Evolutionary conservation across 2,797 vertebrate genomes (phyloP), one percentile per base, ranked within the genome.

Genomic region (Phrynocephalus guinanensis): DNA sequence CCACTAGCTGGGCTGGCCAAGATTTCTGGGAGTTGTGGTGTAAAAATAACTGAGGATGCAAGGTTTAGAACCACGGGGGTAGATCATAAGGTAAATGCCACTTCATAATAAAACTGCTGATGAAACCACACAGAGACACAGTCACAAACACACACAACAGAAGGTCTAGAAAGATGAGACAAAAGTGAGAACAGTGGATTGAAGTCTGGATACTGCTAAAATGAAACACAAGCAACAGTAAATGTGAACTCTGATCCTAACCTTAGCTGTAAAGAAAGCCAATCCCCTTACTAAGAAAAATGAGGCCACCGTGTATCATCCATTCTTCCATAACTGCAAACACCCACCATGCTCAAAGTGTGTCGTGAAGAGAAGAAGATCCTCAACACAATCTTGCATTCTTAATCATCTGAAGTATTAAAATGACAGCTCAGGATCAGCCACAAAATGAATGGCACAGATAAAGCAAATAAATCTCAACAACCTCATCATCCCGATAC

Each of bases 231-330:
- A 13, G 52, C 52, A 10, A 56, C 52, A 56, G 6, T 56, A 56
- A 44, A 89, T 67, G 33, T 56, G 85, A 28, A 77, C 88, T 78
- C 66, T 15, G 88, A 87, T 22, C 75, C 90, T 87, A 77, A 76
- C 38, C 63, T 26, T 28, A 72, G 84, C 87, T 50, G 81, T 83
- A 88, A 13, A 91, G 33, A 91, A 90, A 92, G 72, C 83, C 84
- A 20, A 44, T 83, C 30, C 89, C 85, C 11, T 72, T 44, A 66
- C 1, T 48, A 85, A 91, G 83, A 88, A 76, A 10, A 18, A 82
- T 87, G 73, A 83, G 20, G 66, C 10, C 56, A 66, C 30, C 52
- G 26, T 80, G 24, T 91, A 86, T 44, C 81, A 84, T 56, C 75
- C 71, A 88, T 48, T 87, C 79, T 67, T 86, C 18, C 9, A 33